Percentiles rank a stretch among this genome's conserved stretches.
phyloP scores from a whole-genome alignment of 1,140 invertebrate species.

The Pogonus chalceus region DNA sequence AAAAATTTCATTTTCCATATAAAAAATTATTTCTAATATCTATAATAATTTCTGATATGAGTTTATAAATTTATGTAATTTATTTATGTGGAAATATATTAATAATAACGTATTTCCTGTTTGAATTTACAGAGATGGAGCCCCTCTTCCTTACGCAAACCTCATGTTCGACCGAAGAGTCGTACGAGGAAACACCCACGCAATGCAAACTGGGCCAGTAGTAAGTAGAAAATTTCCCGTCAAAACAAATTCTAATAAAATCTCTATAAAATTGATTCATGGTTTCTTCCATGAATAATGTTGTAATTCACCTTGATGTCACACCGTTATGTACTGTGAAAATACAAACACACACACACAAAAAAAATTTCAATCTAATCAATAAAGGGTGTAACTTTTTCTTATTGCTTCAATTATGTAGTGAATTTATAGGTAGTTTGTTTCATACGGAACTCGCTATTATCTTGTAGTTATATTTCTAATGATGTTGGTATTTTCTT shows the following conservation, averaged over 20 bases:
- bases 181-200: constrained; percentile 68
- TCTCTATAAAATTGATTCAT: not conserved
- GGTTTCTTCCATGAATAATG: not conserved
- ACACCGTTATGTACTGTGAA: not conserved
- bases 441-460: no score
- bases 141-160: constrained; percentile 52
- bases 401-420: not conserved
- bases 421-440: not conserved
- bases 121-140: constrained; percentile 36
- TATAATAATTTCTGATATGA: no score
- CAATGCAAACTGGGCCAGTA: constrained; percentile 45
- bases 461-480: not conserved
- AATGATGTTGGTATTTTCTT: no score
- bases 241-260: no score
- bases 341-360: not conserved
- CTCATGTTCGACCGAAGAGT: constrained; percentile 80
- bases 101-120: no score
- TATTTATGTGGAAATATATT: no score
- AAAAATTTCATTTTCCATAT: no score
- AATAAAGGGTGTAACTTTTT: not conserved
- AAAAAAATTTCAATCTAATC: not conserved
- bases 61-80: no score
- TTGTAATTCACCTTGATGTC: not conserved
- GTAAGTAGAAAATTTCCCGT: constrained; percentile 35
- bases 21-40: no score